Percentiles rank a stretch among this genome's conserved stretches.
These are phyloP conservation scores for Lathronympha strigana DNA, from an alignment of 2,888 invertebrate genomes.

Conservation along the genomic window DNA sequence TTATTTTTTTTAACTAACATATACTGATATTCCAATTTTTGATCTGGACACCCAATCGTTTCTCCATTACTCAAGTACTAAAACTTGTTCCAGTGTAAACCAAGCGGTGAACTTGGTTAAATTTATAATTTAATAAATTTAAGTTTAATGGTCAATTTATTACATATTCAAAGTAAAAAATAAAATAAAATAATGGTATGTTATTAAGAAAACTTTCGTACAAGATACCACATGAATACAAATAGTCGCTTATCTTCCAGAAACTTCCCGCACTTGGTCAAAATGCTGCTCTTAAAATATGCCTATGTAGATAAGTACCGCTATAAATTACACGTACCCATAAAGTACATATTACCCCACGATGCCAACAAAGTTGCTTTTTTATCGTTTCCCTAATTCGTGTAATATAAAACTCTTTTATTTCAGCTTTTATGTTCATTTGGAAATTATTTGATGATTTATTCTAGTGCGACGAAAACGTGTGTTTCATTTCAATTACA, in stretches of 20 bases:
- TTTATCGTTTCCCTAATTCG: slow-evolving; percentile 25
- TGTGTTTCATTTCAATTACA: too few species aligned
- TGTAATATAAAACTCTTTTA: slow-evolving; percentile 14
- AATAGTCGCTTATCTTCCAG: neutral
- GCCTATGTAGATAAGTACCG: slow-evolving; percentile 4
- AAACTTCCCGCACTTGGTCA: neutral
- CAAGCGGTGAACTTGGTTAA: too few species aligned
- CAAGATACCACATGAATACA: neutral
- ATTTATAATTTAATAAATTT: too few species aligned
- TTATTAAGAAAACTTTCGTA: too few species aligned
- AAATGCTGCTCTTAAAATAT: slow-evolving; percentile 13
- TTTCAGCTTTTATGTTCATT: neutral
- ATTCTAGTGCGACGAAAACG: neutral
- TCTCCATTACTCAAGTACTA: too few species aligned
- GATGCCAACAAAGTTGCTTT: slow-evolving; percentile 23
- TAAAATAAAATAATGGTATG: neutral
- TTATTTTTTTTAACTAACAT: too few species aligned
- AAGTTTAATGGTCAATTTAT: too few species aligned
- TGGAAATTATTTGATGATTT: neutral
- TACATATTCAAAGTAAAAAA: too few species aligned
- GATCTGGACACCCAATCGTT: too few species aligned
- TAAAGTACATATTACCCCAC: slow-evolving; percentile 25
- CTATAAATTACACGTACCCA: slow-evolving; percentile 20
- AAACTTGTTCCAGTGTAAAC: too few species aligned
- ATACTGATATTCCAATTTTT: too few species aligned